Base-by-base conservation (phyloP, 2,888 invertebrate species). In the Nineta flava region DNA sequence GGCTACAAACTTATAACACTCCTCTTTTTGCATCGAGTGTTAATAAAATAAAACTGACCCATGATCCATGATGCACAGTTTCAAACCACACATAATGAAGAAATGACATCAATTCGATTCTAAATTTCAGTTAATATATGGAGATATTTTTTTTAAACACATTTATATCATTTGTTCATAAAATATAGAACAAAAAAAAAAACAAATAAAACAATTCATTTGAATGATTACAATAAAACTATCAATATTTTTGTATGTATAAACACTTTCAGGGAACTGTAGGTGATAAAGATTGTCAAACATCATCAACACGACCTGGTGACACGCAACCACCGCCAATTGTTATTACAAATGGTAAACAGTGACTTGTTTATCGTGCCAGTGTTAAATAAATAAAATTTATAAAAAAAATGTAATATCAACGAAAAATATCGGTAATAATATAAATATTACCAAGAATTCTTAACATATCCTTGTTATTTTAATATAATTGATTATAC, bases 391-490 rank as follows among this genome's bases (percentile, higher is more conserved):
- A 26, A 26, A 26, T 26, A 26, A 26, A 26, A 26, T 5, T 26
- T 26, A 5, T 7, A 26, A 3, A 26, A 26, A 26, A 5, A 26
- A 26, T 7, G 26, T 26, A 26, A 26, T 26, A 26, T 26, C 26
- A 26, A 26, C 26, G 26, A 26, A 26, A 26, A 26, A 26, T 26
- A 26, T 26, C 26, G 26, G 26, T 26, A 26, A 26, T 26, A 26
- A 26, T 26, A 6, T 26, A 26, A 26, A 26, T 26, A 19, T 47
- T 47, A 35, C 47, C 47, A 47, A 47, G 47, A 47, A 47, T 47
- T 47, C 35, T 47, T 35, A 19, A 47, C 47, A 47, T 47, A 47
- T 47, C 47, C 26, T 26, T 26, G 7, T 26, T 26, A 26, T 26
- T 26, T 26, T 26, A 26, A 26, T 19, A 26, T 26, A 26, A 26